Base-by-base conservation (phyloP, 2,888 invertebrate genomes). In the Dolomedes plantarius region DNA sequence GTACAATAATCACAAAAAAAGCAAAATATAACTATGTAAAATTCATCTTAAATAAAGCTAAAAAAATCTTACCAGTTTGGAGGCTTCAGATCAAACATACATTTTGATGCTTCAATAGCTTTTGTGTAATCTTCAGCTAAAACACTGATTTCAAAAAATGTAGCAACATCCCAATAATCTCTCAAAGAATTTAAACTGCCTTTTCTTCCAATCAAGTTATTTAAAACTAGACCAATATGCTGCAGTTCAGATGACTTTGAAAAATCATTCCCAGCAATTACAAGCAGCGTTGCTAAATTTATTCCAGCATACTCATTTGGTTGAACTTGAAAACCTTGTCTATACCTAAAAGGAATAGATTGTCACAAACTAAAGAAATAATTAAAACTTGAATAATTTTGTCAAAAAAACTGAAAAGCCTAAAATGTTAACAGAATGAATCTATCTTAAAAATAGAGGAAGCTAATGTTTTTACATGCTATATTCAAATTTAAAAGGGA, bases 231-330 rank as follows among this genome's bases (percentile, higher is more conserved):
- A 93, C 96, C 97, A 90, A 98, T 97, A 90, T 96, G 96, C 90
- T 97, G 97, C 29, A 98, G 92, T 91, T 97, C 97, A 90, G 95
- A 95, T 41, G 96, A 97, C 91, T 95, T 95, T 82, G 96, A 95
- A 91, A 99, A 98, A 91, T 98, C 97, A 91, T 97, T 97, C 73
- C 99, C 99, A 89, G 96, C 97, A 90, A 99, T 98, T 79, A 99
- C 98, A 83, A 99, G 93, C 56, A 99, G 93, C 0, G 99, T 99
- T 46, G 99, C 99, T 90, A 99, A 93, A 93, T 99, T 99, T 88
- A 99, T 98, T 79, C 99, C 99, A 31, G 99, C 98, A 92, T 99
- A 99, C 93, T 99, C 99, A 91, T 99, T 98, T 0, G 98, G 99
- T 91, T 99, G 98, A 68, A 98, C 96, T 92, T 98, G 97, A 91